Conservation (phyloP, 2,888 invertebrate genomes). For the Drosophila eohydei region DNA sequence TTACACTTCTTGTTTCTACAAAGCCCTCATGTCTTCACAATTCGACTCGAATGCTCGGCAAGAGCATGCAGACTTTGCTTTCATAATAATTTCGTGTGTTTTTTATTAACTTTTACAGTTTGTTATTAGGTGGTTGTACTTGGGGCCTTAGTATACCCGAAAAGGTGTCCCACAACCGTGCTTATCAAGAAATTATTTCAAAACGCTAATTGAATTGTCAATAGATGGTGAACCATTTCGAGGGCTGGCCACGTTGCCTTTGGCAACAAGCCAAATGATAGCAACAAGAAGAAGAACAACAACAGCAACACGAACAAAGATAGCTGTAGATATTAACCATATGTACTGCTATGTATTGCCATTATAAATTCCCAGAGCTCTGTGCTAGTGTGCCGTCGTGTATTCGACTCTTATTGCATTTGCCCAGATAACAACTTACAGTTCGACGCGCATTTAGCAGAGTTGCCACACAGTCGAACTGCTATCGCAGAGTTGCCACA, state of each 20-base stretch:
- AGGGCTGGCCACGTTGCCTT: slow-evolving; percentile 48
- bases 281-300: slow-evolving; percentile 30
- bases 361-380: slow-evolving; percentile 55
- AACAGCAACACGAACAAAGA: slow-evolving; percentile 29
- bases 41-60: neutral
- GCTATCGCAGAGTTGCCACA: neutral
- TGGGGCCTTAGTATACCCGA: slow-evolving; percentile 44
- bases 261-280: slow-evolving; percentile 67
- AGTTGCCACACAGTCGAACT: slow-evolving; percentile 26
- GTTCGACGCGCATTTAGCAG: neutral
- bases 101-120: slow-evolving; percentile 57
- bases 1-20: neutral
- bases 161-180: slow-evolving; percentile 25
- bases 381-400: slow-evolving; percentile 44
- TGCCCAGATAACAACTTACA: slow-evolving; percentile 55
- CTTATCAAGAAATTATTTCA: slow-evolving; percentile 77
- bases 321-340: slow-evolving; percentile 35
- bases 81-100: slow-evolving; percentile 1
- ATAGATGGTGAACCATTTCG: slow-evolving; percentile 64
- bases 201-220: slow-evolving; percentile 79
- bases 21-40: neutral
- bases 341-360: slow-evolving; percentile 42
- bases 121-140: slow-evolving; percentile 47
- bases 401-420: slow-evolving; percentile 70
- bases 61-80: slow-evolving; percentile 32